Evolutionary conservation across 2,797 vertebrate genomes (phyloP).

Genomic region (Choloepus didactylus): DNA sequence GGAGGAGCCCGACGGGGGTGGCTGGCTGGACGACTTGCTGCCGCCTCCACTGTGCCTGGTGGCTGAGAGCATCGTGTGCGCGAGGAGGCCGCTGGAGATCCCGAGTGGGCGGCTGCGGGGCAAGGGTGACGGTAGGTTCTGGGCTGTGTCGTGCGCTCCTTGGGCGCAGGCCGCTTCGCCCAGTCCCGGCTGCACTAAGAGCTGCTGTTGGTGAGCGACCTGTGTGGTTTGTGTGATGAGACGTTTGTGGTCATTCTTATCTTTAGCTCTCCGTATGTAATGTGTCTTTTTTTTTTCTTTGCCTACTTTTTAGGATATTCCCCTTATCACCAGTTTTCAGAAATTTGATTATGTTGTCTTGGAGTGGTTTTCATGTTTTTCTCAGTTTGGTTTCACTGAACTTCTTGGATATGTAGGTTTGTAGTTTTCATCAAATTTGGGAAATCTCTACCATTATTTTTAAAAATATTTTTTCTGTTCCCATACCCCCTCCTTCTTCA

Average conservation of each 20-base stretch:
- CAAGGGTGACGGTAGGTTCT: conserved; percentile 45
- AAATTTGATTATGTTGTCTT: neutral
- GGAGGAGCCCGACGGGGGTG: conserved; percentile 88
- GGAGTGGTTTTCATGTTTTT: neutral
- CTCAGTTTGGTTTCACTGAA: neutral
- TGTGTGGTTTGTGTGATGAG: too few species aligned
- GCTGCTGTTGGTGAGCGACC: conserved; percentile 78
- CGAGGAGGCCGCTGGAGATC: conserved; percentile 74
- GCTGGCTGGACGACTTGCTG: conserved; percentile 89
- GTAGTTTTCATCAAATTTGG: neutral
- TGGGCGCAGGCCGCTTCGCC: conserved; percentile 74
- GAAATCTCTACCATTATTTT: neutral
- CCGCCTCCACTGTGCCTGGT: conserved; percentile 94
- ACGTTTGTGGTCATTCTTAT: neutral
- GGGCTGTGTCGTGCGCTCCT: conserved; percentile 70
- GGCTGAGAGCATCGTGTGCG: conserved; percentile 94
- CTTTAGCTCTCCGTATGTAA: neutral
- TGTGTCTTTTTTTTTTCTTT: neutral
- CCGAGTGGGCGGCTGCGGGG: conserved; percentile 65
- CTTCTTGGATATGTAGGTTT: neutral
- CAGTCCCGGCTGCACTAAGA: conserved; percentile 79
- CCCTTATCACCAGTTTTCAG: neutral
- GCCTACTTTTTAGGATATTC: neutral
- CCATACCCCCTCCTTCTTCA: neutral
- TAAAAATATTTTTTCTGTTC: neutral